These are phyloP conservation scores for Leptodactylus fuscus DNA, from an alignment of 2,113 vertebrate species.

Conservation along the genomic window DNA sequence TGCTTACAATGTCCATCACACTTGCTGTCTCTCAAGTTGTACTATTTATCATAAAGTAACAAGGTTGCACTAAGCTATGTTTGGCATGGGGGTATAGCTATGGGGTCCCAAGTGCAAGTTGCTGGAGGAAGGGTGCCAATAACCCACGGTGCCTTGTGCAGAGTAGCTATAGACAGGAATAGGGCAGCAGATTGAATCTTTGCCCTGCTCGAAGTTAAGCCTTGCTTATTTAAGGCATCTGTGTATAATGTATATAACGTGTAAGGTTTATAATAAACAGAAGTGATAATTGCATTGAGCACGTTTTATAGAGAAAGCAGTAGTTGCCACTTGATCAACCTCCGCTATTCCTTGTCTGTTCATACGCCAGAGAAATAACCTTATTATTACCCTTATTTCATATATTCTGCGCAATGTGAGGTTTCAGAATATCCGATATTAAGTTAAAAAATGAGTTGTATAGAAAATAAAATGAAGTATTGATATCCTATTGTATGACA, in stretches of 20 bases:
- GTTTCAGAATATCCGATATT: not conserved
- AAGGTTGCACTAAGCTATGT: not conserved
- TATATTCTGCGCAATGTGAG: not conserved
- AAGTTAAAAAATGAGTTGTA: not conserved
- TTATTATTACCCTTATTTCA: not conserved
- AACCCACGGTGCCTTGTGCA: too few relatives aligned
- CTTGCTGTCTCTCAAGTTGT: too few relatives aligned
- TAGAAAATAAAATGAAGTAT: not conserved
- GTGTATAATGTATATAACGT: not conserved
- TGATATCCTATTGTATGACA: not conserved
- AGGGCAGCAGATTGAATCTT: not conserved
- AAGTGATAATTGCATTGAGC: not conserved
- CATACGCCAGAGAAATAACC: not conserved
- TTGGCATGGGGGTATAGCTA: not conserved
- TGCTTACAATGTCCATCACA: not conserved
- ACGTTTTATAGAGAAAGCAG: not conserved
- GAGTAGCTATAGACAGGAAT: not conserved
- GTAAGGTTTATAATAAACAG: not conserved
- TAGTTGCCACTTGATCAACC: not conserved
- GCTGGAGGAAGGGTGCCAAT: too few relatives aligned
- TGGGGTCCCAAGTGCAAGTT: too few relatives aligned
- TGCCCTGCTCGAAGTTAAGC: not conserved
- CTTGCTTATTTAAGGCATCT: not conserved
- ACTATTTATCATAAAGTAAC: not conserved
- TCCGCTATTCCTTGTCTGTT: not conserved